Evolutionary conservation across 2,797 vertebrate species (phyloP).

Genomic region (Crocidura indochinensis): DNA sequence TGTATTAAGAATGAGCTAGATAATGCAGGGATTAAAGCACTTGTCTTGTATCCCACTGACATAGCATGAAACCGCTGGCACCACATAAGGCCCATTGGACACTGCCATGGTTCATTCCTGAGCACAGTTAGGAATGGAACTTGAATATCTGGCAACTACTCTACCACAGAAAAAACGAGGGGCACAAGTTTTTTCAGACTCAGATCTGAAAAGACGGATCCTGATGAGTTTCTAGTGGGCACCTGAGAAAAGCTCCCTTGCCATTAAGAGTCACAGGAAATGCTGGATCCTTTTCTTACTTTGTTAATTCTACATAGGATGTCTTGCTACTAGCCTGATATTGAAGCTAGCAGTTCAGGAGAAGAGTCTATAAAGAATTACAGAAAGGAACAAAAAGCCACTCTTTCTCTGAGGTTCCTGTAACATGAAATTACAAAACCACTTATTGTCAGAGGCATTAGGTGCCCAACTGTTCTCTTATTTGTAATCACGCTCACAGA

Average conservation of each 20-base stretch:
- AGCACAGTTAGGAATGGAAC: too few relatives aligned
- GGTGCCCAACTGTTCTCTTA: not conserved
- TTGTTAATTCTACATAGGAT: not conserved
- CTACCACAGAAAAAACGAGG: too few relatives aligned
- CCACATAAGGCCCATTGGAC: too few relatives aligned
- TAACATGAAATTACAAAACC: not conserved
- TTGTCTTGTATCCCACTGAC: too few relatives aligned
- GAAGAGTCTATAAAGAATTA: not conserved
- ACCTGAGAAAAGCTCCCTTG: slow-evolving; percentile 21
- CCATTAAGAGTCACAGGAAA: slow-evolving; percentile 30
- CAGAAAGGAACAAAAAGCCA: not conserved
- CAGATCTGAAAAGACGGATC: slow-evolving; percentile 36
- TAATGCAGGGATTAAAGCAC: too few relatives aligned
- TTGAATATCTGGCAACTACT: too few relatives aligned
- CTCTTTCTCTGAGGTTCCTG: not conserved
- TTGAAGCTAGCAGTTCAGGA: not conserved
- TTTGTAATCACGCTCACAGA: not conserved
- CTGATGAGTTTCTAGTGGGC: not conserved
- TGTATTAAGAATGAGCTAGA: too few relatives aligned
- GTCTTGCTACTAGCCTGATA: not conserved
- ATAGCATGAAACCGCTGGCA: too few relatives aligned
- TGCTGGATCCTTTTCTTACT: not conserved
- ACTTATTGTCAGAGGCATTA: not conserved
- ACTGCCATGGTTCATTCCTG: too few relatives aligned
- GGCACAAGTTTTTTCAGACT: not conserved